Evolutionary conservation across 2,797 vertebrate genomes (phyloP).

Genomic region (Chlorospingus semifuscus): DNA sequence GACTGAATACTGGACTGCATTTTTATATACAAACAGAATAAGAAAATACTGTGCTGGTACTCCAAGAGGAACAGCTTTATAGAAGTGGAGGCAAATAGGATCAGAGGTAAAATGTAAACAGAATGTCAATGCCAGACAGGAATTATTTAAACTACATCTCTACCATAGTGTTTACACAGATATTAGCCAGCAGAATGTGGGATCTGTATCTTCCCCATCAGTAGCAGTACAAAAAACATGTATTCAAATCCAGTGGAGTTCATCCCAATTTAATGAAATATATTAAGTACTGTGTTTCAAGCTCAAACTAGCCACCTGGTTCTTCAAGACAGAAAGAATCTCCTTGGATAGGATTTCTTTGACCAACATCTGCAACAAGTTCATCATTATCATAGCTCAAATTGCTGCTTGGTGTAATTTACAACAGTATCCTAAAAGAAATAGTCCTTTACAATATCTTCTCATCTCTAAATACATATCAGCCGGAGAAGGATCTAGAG

Average conservation of each 20-base stretch:
- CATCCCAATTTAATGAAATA: not conserved
- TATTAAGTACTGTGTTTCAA: not conserved
- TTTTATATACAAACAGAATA: not conserved
- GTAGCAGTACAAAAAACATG: not conserved
- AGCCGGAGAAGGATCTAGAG: not conserved
- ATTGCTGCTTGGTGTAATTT: not conserved
- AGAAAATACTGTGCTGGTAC: not conserved
- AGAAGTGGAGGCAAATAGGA: not conserved
- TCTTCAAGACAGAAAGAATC: not conserved
- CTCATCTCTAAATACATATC: not conserved
- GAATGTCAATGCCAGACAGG: not conserved
- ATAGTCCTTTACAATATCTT: not conserved
- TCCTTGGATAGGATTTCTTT: not conserved
- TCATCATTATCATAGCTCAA: not conserved
- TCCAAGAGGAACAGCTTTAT: not conserved
- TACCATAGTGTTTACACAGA: not conserved
- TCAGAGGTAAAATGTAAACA: not conserved
- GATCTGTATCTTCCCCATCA: not conserved
- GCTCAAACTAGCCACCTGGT: not conserved
- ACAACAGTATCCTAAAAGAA: not conserved
- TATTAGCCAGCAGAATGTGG: not conserved
- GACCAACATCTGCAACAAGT: not conserved
- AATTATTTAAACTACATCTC: not conserved
- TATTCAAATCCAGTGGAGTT: not conserved
- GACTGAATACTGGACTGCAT: not conserved